Evolutionary conservation across 2,797 vertebrate genomes (phyloP).

Genomic region (Nothura maculosa): DNA sequence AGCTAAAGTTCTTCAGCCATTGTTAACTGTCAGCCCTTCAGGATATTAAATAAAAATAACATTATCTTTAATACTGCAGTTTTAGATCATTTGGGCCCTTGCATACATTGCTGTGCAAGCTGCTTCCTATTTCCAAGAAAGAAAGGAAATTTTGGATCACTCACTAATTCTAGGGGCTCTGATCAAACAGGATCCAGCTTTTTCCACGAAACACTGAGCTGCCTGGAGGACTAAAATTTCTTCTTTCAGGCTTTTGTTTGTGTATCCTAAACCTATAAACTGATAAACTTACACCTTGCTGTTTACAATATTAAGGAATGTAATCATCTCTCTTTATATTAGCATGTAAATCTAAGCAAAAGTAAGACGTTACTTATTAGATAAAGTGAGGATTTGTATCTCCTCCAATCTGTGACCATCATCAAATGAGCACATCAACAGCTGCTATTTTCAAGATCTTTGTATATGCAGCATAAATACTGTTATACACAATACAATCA

Average conservation of each 20-base stretch:
- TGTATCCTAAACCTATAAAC: slow-evolving; percentile 28
- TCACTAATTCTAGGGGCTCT: slow-evolving; percentile 47
- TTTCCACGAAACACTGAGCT: slow-evolving; percentile 29
- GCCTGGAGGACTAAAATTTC: slow-evolving; percentile 56
- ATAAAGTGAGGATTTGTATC: background rate
- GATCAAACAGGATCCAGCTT: slow-evolving; percentile 61
- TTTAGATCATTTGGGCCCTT: slow-evolving; percentile 41
- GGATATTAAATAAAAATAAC: slow-evolving; percentile 45
- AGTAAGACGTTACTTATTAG: background rate
- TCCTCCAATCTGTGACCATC: slow-evolving; percentile 6
- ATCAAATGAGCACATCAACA: background rate
- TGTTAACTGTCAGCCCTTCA: slow-evolving; percentile 39
- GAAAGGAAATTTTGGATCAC: slow-evolving; percentile 57
- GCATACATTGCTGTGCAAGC: background rate
- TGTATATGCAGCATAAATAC: background rate
- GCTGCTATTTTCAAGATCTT: background rate
- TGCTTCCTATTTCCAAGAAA: slow-evolving; percentile 50
- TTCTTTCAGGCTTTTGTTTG: slow-evolving; percentile 20
- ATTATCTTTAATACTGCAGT: slow-evolving; percentile 27
- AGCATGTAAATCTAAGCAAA: background rate
- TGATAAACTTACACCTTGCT: slow-evolving; percentile 3
- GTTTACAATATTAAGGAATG: background rate
- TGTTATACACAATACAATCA: background rate
- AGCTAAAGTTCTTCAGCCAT: background rate
- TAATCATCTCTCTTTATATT: background rate